Conservation (phyloP, 1,140 invertebrate species). For the Leptinotarsa texana region DNA sequence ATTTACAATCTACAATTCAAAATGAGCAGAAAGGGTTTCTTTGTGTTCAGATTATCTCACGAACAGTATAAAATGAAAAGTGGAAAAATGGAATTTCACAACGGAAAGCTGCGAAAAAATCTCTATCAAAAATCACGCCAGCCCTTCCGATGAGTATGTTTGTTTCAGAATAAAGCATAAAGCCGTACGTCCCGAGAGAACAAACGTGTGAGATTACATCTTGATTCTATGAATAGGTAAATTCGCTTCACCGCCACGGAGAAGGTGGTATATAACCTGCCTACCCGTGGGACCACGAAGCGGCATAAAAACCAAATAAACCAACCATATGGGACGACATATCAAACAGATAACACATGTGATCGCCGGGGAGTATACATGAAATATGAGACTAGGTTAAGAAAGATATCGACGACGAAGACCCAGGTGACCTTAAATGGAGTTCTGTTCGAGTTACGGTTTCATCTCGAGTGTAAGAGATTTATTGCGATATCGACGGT, state of each 20-base stretch:
- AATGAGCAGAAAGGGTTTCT: too few relatives aligned
- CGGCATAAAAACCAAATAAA: conserved; percentile 53
- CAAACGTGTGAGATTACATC: conserved; percentile 30
- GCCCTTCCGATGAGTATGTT: conserved; percentile 8
- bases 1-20: too few relatives aligned
- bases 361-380: conserved; percentile 31
- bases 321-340: conserved; percentile 51
- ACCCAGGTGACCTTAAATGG: conserved; percentile 20
- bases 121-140: neutral
- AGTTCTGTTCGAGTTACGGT: conserved; percentile 7
- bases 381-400: conserved; percentile 16
- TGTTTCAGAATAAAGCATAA: conserved; percentile 24
- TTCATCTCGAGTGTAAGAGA: conserved; percentile 16
- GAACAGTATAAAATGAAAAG: too few relatives aligned
- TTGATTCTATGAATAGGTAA: conserved; percentile 53
- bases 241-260: conserved; percentile 32
- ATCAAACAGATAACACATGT: conserved; percentile 51
- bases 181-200: conserved; percentile 13
- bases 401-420: conserved; percentile 23
- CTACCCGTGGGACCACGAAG: conserved; percentile 42
- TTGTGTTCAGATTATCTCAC: too few relatives aligned
- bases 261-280: conserved; percentile 35
- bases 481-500: conserved; percentile 15
- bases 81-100: too few relatives aligned
- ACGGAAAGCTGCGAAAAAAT: neutral